Percentiles rank a stretch among this genome's conserved stretches.
These are phyloP conservation scores for Standfussiana lucernea DNA, from an alignment of 2,888 invertebrate species.

Conservation along the genomic window DNA sequence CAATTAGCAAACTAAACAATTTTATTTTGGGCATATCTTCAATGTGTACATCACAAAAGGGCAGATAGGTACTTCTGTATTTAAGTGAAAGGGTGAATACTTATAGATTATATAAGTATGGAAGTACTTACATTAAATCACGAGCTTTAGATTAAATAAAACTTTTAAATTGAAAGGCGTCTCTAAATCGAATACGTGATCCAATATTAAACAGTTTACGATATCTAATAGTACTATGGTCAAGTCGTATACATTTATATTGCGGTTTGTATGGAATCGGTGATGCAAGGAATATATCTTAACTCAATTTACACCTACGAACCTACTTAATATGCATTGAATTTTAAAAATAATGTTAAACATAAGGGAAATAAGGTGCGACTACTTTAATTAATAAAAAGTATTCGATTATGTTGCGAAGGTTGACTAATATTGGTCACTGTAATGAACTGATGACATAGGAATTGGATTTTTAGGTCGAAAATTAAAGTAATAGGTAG, in stretches of 20 bases:
- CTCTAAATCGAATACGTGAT: conserved; percentile 64
- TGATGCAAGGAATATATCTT: conserved; percentile 30
- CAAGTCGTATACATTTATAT: conserved; percentile 40
- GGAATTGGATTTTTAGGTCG: neutral
- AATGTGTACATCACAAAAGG: neutral
- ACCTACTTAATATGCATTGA: conserved; percentile 39
- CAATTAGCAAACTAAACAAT: neutral
- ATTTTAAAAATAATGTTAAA: neutral
- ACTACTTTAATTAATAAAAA: conserved; percentile 5
- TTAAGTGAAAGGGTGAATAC: conserved; percentile 33
- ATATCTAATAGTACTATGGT: conserved; percentile 34
- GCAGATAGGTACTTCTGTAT: neutral
- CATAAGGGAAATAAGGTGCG: neutral
- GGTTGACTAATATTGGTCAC: neutral
- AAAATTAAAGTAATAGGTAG: neutral
- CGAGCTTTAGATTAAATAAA: conserved; percentile 45
- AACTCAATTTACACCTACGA: conserved; percentile 48
- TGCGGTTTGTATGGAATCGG: conserved; percentile 39
- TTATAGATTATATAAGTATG: conserved; percentile 31
- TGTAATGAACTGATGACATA: neutral
- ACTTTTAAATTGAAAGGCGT: conserved; percentile 49
- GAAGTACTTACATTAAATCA: conserved; percentile 44
- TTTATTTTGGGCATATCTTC: neutral
- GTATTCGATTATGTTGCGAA: neutral
- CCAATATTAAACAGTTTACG: conserved; percentile 50